Conservation (phyloP, 2,888 invertebrate species). For the Reticulitermes lucifugus region DNA sequence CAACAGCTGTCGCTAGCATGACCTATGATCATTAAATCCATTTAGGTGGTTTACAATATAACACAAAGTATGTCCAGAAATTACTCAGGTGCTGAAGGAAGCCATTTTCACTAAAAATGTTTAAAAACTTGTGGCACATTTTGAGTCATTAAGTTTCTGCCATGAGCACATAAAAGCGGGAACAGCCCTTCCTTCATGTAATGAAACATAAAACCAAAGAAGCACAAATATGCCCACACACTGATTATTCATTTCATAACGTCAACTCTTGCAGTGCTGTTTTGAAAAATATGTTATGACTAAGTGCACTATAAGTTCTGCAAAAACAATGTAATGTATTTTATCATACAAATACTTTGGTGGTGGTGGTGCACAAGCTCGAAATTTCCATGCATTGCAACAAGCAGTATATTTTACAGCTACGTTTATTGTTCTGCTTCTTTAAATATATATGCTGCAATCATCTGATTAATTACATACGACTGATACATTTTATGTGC, state of each 20-base stretch:
- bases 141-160: conserved; percentile 16
- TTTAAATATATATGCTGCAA: neutral
- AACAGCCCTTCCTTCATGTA: neutral
- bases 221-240: neutral
- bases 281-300: conserved; percentile 23
- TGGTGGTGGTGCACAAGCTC: conserved; percentile 4
- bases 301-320: conserved; percentile 35
- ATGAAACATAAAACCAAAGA: neutral
- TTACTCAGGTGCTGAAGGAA: conserved; percentile 15
- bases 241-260: neutral
- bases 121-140: conserved; percentile 22
- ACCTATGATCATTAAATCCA: conserved; percentile 13
- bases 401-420: conserved; percentile 34
- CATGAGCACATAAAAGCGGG: conserved; percentile 9
- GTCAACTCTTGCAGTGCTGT: conserved; percentile 16
- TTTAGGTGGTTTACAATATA: conserved; percentile 4
- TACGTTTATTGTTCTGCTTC: conserved; percentile 11
- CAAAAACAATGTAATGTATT: conserved; percentile 27
- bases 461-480: neutral
- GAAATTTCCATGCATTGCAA: conserved; percentile 31
- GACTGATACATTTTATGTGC: conserved; percentile 11
- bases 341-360: conserved; percentile 26
- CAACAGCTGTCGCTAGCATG: conserved; percentile 8
- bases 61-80: neutral
- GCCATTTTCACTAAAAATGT: conserved; percentile 13